Evolutionary conservation across 2,797 vertebrate species (phyloP).

Genomic region (Halcyon badia): DNA sequence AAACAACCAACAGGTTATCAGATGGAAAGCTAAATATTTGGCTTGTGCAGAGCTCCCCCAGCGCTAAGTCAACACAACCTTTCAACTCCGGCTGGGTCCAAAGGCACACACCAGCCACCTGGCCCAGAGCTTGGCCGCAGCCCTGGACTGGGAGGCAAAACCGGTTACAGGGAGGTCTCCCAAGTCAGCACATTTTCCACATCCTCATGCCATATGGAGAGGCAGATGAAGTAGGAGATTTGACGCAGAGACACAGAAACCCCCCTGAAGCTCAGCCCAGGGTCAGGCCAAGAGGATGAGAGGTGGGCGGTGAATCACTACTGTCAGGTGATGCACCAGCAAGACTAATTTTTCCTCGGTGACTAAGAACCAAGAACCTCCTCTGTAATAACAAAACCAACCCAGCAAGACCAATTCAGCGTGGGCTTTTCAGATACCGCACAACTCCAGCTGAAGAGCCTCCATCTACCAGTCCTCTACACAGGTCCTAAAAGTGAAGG

Average conservation of each 20-base stretch:
- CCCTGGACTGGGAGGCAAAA: neutral
- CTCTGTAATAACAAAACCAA: conserved; percentile 11
- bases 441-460: neutral
- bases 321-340: neutral
- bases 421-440: neutral
- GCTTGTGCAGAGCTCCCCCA: neutral
- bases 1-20: conserved; percentile 31
- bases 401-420: neutral
- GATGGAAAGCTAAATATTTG: conserved; percentile 72
- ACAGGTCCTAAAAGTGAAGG: neutral
- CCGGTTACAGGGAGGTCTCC: neutral
- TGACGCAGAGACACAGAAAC: neutral
- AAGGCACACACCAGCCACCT: conserved; percentile 21
- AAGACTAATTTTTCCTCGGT: neutral
- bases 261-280: neutral
- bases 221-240: neutral
- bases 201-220: rapidly evolving
- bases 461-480: neutral
- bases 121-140: neutral
- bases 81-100: conserved; percentile 16
- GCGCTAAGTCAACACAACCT: conserved; percentile 66
- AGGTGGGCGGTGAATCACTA: neutral
- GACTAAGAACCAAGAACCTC: neutral
- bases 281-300: neutral
- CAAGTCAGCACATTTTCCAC: conserved; percentile 26